These are phyloP conservation scores for Callipepla californica DNA, from an alignment of 2,113 vertebrate genomes.

Conservation along the genomic window DNA sequence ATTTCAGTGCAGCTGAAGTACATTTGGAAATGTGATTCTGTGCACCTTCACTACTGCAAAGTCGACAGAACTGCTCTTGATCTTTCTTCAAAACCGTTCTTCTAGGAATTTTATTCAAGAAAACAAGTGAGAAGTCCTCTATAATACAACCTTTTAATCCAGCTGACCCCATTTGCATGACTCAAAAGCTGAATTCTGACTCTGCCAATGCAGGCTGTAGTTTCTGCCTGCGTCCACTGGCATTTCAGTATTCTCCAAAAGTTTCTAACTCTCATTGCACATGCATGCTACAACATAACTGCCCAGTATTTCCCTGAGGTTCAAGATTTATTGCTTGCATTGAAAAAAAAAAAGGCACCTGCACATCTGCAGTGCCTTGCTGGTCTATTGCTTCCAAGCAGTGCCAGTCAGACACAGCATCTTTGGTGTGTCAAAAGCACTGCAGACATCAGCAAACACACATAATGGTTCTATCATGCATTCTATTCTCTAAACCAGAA, in stretches of 20 bases:
- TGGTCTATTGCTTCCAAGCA: background rate
- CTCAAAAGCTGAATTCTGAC: background rate
- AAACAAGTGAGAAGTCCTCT: background rate
- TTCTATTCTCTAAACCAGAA: background rate
- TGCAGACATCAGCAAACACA: background rate
- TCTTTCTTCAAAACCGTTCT: background rate
- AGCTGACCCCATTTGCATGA: background rate
- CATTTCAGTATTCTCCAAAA: background rate
- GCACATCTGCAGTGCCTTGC: background rate
- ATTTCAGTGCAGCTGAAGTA: background rate
- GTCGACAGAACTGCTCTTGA: background rate
- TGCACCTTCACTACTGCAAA: background rate
- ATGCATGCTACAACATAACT: background rate
- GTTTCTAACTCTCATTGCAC: background rate
- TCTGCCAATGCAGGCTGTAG: background rate
- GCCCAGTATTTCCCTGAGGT: background rate
- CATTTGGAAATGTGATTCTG: background rate
- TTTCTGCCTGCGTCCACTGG: background rate
- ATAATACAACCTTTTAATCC: background rate
- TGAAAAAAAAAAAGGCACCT: background rate
- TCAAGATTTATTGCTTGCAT: background rate
- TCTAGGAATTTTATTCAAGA: background rate
- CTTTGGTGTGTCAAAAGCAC: background rate
- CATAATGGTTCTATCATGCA: background rate
- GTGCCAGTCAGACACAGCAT: background rate